Conservation (phyloP, 1,140 invertebrate genomes). For the silkworm (Bombyx mori) region ASM3026992v2 NC_085114.1:7596001-7596500, state of each 20-base stretch:
- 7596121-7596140: too few species aligned
- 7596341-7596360: slow-evolving; percentile 30
- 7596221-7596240: too few species aligned
- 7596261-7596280: slow-evolving; percentile 18
- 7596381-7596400: slow-evolving; percentile 45
- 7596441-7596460: slow-evolving; percentile 11
- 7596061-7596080: too few species aligned
- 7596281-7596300: slow-evolving; percentile 28
- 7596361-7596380: slow-evolving; percentile 31
- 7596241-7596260: neutral
- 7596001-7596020: too few species aligned
- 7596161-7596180: too few species aligned
- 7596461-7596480: slow-evolving; percentile 1
- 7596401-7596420: slow-evolving; percentile 27
- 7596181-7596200: neutral
- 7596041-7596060: too few species aligned
- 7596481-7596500: too few species aligned
- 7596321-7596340: slow-evolving; percentile 32
- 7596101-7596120: too few species aligned
- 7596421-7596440: slow-evolving; percentile 29
- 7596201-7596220: neutral
- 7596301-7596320: slow-evolving; percentile 28
- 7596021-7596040: too few species aligned
- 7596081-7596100: too few species aligned
- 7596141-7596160: too few species aligned